Evolutionary conservation across 2,888 invertebrate genomes (phyloP).

Genomic region (Cyaniris semiargus): DNA sequence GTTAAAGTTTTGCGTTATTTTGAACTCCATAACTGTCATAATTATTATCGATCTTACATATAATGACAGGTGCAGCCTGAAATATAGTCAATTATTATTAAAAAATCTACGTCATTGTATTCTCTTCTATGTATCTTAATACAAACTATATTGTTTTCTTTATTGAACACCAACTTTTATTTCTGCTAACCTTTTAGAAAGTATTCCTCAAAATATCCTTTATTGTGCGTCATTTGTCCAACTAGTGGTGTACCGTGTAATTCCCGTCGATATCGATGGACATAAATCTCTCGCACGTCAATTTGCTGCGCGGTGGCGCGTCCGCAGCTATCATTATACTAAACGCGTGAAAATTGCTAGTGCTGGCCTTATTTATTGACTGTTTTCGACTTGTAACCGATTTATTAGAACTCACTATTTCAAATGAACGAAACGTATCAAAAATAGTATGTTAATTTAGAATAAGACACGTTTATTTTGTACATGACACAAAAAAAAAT

Average conservation of each 20-base stretch:
- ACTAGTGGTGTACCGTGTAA: slow-evolving; percentile 6
- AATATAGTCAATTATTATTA: too few relatives aligned
- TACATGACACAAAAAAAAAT: too few relatives aligned
- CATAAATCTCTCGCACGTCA: slow-evolving; percentile 11
- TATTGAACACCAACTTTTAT: too few relatives aligned
- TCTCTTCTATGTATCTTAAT: too few relatives aligned
- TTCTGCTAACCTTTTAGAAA: too few relatives aligned
- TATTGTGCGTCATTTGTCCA: background rate
- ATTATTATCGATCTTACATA: too few relatives aligned
- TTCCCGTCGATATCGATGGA: slow-evolving; percentile 7
- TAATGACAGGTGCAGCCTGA: too few relatives aligned
- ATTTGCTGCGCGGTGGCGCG: slow-evolving; percentile 37
- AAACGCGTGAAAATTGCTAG: slow-evolving; percentile 38
- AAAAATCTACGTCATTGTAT: too few relatives aligned
- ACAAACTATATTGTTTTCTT: too few relatives aligned
- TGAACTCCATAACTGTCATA: too few relatives aligned
- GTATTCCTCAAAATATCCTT: background rate
- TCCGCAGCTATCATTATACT: slow-evolving; percentile 46
- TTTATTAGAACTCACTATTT: background rate
- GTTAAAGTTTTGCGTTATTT: too few relatives aligned
- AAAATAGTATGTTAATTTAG: background rate
- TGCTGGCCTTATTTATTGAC: slow-evolving; percentile 36
- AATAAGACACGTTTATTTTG: too few relatives aligned
- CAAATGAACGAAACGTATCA: background rate
- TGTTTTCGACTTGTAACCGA: slow-evolving; percentile 12